Conservation (phyloP, 1,140 invertebrate genomes). For the Lepidurus apus region DNA sequence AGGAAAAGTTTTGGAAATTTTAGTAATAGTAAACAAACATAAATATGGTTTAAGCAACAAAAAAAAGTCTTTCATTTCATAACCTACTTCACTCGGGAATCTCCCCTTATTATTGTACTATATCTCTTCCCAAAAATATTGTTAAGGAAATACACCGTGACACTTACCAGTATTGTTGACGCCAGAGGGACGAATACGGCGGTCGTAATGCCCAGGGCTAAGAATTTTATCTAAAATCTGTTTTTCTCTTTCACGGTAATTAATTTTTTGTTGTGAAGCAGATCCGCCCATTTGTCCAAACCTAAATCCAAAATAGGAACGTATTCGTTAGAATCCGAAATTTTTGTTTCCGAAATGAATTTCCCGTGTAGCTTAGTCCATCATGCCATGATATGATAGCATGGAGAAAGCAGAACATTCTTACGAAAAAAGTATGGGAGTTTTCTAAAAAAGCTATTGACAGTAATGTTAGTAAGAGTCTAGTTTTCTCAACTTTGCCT, state of each 20-base stretch:
- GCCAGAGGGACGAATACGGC: constrained; percentile 82
- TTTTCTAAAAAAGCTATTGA: too few relatives aligned
- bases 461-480: too few relatives aligned
- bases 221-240: constrained; percentile 88
- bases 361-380: too few relatives aligned
- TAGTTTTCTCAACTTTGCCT: too few relatives aligned
- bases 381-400: too few relatives aligned
- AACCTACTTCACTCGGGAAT: not conserved
- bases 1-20: not conserved
- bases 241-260: constrained; percentile 89
- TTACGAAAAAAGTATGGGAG: too few relatives aligned
- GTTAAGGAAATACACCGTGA: constrained; percentile 14
- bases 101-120: not conserved
- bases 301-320: not conserved
- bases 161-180: constrained; percentile 83
- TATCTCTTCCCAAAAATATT: not conserved
- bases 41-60: not conserved
- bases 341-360: not conserved
- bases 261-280: constrained; percentile 43
- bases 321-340: not conserved
- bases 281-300: constrained; percentile 25
- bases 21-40: not conserved
- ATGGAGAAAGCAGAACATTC: too few relatives aligned
- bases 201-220: constrained; percentile 82
- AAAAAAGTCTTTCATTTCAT: too few relatives aligned